Base-by-base conservation (phyloP, 2,797 vertebrate genomes). In the Cyclopterus lumpus region DNA sequence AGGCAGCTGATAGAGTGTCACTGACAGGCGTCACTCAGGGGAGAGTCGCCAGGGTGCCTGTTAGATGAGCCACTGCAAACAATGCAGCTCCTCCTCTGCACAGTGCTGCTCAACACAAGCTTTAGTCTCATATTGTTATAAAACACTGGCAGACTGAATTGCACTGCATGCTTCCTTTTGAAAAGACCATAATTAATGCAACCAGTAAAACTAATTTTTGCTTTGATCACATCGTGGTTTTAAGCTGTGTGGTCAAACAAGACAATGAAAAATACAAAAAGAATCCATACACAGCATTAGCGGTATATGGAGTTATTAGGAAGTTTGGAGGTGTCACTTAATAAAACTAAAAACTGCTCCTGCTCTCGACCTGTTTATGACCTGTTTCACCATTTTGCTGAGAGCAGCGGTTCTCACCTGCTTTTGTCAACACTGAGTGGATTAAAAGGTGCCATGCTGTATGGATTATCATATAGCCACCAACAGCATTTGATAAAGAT, bases 1-100 rank as follows among this genome's bases (percentile, higher is more conserved):
- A 79, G 87, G 90, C 86, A 86, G 89, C 77, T 90, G 90, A 92
- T 90, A 79, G 81, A 91, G 88, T 87, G 89, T 86, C 90, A 88
- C 70, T 91, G 91, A 92, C 91, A 91, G 84, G 80, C 81, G 61
- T 91, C 91, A 92, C 87, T 93, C 90, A 88, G 75, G 86, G 82
- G 88, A 48, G 71, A 87, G 88, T 79, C 60, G 49, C 75, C 72
- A 61, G 73, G 81, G 80, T 77, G 71, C 73, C 80, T 83, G 57
- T 68, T 58, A 79, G 88, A 92, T 80, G 88, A 90, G 84, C 78
- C 87, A 59, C 77, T 55, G 68, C 77, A 90, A 86, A 87, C 86
- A 81, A 80, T 73, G 66, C 57, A 32, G 67, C 79, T 80, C 77
- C 78, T 86, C 75, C 67, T 77, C 77, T 74, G 67, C 82, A 85